phyloP scores from a whole-genome alignment of 2,797 vertebrate genomes.

The Malurus leucopterus region DNA sequence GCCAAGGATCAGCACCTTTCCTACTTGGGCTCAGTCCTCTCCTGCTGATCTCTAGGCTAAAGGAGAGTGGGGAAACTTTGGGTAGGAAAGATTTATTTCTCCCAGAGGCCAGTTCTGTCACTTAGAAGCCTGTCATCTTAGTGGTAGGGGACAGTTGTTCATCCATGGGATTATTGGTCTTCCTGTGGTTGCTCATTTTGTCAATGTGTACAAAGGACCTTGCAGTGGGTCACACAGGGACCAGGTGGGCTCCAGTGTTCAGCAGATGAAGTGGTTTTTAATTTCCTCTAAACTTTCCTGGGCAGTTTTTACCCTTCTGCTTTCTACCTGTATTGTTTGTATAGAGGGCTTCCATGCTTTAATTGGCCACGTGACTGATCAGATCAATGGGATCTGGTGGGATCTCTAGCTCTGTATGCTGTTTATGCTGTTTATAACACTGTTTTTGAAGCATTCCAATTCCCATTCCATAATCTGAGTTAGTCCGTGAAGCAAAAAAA shows the following conservation, averaged over 20 bases:
- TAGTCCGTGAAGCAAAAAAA: not conserved
- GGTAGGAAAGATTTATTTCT: not conserved
- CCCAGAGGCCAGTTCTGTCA: rapidly evolving
- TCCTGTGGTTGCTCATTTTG: not conserved
- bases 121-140: not conserved
- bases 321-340: not conserved
- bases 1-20: not conserved
- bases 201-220: not conserved
- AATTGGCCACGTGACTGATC: not conserved
- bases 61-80: not conserved
- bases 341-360: rapidly evolving
- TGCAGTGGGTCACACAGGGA: not conserved
- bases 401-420: not conserved
- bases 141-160: not conserved
- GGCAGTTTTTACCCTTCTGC: not conserved
- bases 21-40: not conserved
- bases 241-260: too few species aligned
- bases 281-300: not conserved
- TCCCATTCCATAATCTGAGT: not conserved
- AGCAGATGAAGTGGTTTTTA: not conserved
- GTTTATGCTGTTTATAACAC: not conserved
- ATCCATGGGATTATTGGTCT: not conserved
- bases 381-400: rapidly evolving
- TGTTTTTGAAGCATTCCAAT: not conserved
- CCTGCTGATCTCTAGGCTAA: not conserved